Evolutionary conservation across 2,888 invertebrate species (phyloP).

Genomic region (Apodemia zela): DNA sequence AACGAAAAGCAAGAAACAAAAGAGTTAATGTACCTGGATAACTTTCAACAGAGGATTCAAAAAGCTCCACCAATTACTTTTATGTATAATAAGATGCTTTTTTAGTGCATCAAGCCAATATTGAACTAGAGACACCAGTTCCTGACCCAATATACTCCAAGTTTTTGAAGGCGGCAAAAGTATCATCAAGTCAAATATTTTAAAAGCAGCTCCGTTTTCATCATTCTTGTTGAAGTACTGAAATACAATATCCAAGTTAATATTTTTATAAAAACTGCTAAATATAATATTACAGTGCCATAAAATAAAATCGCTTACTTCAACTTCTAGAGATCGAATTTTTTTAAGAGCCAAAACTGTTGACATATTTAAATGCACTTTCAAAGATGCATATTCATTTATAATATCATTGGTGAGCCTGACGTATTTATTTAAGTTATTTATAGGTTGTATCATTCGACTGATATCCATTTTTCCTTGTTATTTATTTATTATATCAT

Average conservation of each 20-base stretch:
- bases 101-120: constrained; percentile 60
- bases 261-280: neutral
- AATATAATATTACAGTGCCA: neutral
- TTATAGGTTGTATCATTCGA: constrained; percentile 43
- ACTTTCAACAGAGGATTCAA: constrained; percentile 47
- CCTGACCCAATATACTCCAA: constrained; percentile 53
- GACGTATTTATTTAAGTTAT: constrained; percentile 40
- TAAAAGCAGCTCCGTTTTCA: constrained; percentile 52
- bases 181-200: constrained; percentile 49
- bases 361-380: constrained; percentile 51
- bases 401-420: constrained; percentile 42
- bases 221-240: constrained; percentile 59
- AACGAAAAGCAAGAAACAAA: neutral
- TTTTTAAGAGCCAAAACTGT: constrained; percentile 53
- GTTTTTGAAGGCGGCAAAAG: constrained; percentile 49
- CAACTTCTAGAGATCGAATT: constrained; percentile 53
- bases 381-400: constrained; percentile 38
- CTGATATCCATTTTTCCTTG: constrained; percentile 47
- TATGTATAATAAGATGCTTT: constrained; percentile 49
- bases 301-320: constrained; percentile 41
- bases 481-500: neutral
- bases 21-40: constrained; percentile 44
- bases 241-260: constrained; percentile 29
- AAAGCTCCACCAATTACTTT: constrained; percentile 57
- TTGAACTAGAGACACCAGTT: constrained; percentile 47